phyloP scores from a whole-genome alignment of 2,888 invertebrate genomes.

The Trypoxylon attenuatum region DNA sequence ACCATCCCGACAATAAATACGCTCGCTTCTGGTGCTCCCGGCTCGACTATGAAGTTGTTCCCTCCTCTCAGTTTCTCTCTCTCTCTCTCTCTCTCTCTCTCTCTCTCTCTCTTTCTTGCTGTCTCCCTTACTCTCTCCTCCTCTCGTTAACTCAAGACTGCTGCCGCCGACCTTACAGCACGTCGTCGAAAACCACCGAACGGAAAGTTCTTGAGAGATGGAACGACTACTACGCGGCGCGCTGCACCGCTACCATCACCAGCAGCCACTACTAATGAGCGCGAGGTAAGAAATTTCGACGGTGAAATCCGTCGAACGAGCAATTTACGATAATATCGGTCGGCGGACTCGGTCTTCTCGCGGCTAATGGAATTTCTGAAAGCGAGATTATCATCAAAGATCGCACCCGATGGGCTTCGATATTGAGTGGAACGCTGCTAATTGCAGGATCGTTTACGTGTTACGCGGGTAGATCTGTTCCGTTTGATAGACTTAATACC shows the following conservation, averaged over 20 bases:
- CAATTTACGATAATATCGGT: slow-evolving; percentile 44
- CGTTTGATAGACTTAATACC: slow-evolving; percentile 45
- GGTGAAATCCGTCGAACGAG: slow-evolving; percentile 41
- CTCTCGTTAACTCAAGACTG: slow-evolving; percentile 25
- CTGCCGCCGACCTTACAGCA: neutral
- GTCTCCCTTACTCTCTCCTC: too few species aligned
- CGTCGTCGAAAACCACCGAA: slow-evolving; percentile 10
- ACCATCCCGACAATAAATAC: slow-evolving; percentile 45
- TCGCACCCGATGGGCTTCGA: slow-evolving; percentile 29
- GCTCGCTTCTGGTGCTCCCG: slow-evolving; percentile 16
- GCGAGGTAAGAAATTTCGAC: slow-evolving; percentile 33
- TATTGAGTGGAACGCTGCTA: slow-evolving; percentile 43
- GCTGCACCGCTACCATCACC: neutral
- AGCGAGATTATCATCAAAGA: slow-evolving; percentile 37
- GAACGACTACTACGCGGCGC: neutral
- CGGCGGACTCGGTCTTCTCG: slow-evolving; percentile 4
- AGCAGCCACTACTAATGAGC: slow-evolving; percentile 26
- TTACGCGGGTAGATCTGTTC: slow-evolving; percentile 45
- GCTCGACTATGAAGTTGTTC: slow-evolving; percentile 37
- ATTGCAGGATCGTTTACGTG: slow-evolving; percentile 50
- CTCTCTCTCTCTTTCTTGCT: neutral
- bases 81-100: neutral
- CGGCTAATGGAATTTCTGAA: slow-evolving; percentile 41
- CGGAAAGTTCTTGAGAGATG: neutral
- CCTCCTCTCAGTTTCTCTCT: neutral